These are phyloP conservation scores for Pampusana beccarii DNA, from an alignment of 2,113 vertebrate species.

Conservation along the genomic window DNA sequence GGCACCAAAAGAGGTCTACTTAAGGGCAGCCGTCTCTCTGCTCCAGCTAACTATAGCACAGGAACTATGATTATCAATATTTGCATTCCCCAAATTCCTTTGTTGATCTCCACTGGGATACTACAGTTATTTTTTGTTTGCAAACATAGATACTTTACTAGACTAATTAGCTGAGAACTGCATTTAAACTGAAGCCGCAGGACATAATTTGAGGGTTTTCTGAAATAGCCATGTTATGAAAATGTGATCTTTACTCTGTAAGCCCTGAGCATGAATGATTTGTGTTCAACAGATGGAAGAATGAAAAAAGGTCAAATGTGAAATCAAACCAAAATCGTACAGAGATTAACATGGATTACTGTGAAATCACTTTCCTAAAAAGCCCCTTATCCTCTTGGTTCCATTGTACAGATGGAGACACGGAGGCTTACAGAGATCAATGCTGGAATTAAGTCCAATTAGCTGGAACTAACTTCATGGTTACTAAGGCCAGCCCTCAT, in stretches of 20 bases:
- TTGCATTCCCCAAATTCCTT: constrained; percentile 53
- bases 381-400: background rate
- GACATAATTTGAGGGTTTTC: constrained; percentile 49
- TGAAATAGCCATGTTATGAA: constrained; percentile 43
- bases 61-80: constrained; percentile 37
- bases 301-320: background rate
- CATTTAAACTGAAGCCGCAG: constrained; percentile 57
- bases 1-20: background rate
- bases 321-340: background rate
- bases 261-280: constrained; percentile 1
- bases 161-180: constrained; percentile 54
- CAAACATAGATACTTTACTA: constrained; percentile 59
- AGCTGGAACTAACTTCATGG: background rate
- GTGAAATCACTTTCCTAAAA: background rate
- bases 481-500: background rate
- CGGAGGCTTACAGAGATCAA: background rate
- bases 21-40: background rate
- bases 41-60: background rate
- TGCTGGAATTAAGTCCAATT: background rate
- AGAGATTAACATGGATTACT: background rate
- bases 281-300: background rate
- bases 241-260: constrained; percentile 33
- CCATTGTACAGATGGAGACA: background rate
- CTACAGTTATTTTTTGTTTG: constrained; percentile 69
- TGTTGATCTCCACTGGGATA: constrained; percentile 47